Evolutionary conservation across 2,797 vertebrate species (phyloP), one percentile per base, ranked within the genome.

Genomic region (Sternarchorhynchus goeldii): DNA sequence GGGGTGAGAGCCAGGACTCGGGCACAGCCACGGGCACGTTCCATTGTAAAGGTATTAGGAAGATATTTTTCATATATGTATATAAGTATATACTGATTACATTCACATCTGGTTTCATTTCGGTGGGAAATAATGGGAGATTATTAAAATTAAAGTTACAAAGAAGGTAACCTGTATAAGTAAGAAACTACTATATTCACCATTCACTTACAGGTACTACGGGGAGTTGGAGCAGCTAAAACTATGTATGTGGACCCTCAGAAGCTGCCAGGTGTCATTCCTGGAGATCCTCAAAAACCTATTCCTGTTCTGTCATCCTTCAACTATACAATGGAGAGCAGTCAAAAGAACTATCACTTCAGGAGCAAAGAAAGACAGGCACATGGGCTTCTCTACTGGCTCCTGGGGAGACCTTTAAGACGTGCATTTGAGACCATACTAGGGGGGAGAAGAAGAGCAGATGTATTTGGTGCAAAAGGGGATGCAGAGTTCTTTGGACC

Each of bases 1-100:
- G 93, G 93, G 0, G 91, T 93, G n/a, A 89, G 90, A 16, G 93
- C 93, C 0, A 87, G 92, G 7, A 94, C 93, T 69, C 87, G 93
- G 18, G 93, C 93, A 68, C 92, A 93, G 84, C 92, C 92, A 55
- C 90, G 90, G 0, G 53, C 92, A 0, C 92, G 91, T 86, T 81
- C 91, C 0, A 89, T 91, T 82, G 81, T 88, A 80, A 93, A 94
- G 91, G 92, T 93, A 31, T 45, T 31, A n/a, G 17, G 5, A 45
- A 57, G 21, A 32, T 17, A 10, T 10, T 76, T 58, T 1, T 0
- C 0, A 2, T 29, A 14, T 62, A 41, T 50, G 8, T 41, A 12
- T 25, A 14, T 29, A 8, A 1, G 6, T 31, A 6, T 6, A 67
- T 50, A 16, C 17, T 53, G 72, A 18, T 69, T 29, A 55, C 16